These are phyloP conservation scores for Sinosuthora webbiana DNA, from an alignment of 2,113 vertebrate species.

Conservation along the genomic window DNA sequence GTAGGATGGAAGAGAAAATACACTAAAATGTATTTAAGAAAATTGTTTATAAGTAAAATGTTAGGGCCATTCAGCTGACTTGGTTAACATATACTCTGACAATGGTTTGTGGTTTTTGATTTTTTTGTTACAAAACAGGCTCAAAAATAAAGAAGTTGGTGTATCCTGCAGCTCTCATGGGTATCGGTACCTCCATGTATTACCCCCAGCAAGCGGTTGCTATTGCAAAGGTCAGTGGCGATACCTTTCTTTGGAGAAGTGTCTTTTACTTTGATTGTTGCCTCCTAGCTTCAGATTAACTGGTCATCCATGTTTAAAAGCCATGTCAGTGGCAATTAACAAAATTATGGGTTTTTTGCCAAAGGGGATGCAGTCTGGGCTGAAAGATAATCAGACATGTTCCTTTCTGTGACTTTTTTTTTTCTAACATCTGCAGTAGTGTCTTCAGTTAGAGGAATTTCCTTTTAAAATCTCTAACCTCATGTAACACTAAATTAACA, in stretches of 20 bases:
- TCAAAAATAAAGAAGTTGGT: slow-evolving; percentile 86
- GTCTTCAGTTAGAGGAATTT: not conserved
- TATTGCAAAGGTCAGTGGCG: slow-evolving; percentile 81
- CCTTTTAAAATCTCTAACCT: not conserved
- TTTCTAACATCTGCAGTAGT: not conserved
- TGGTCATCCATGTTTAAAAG: not conserved
- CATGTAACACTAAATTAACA: not conserved
- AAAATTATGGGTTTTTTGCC: not conserved
- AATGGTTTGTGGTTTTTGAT: not conserved
- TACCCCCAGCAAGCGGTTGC: slow-evolving; percentile 87
- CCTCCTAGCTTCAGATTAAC: not conserved
- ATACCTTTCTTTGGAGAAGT: not conserved
- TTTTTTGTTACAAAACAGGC: slow-evolving; percentile 74
- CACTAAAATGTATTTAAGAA: not conserved
- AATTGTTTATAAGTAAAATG: not conserved
- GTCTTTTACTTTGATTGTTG: not conserved
- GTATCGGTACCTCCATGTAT: slow-evolving; percentile 87
- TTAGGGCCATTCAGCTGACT: not conserved
- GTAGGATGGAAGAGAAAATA: not conserved
- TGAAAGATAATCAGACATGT: not conserved
- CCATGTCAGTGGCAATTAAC: not conserved
- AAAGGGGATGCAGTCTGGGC: not conserved
- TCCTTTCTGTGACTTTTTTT: not conserved
- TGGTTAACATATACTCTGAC: not conserved
- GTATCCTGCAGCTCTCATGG: slow-evolving; percentile 85